Evolutionary conservation across 2,888 invertebrate genomes (phyloP).

Genomic region (Sphaeridia pumilis): DNA sequence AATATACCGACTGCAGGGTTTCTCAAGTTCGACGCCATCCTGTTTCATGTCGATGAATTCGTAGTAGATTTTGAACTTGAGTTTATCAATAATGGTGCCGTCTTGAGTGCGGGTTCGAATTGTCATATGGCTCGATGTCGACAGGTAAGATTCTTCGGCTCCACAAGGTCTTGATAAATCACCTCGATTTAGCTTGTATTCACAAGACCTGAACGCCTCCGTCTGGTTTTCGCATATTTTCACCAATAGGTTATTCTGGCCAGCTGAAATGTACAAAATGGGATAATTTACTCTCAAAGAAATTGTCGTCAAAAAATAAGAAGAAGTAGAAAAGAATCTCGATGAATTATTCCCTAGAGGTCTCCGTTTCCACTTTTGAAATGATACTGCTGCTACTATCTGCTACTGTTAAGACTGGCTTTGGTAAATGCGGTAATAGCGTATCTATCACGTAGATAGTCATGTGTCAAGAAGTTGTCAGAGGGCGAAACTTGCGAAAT

Average conservation of each 20-base stretch:
- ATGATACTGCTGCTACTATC: no score
- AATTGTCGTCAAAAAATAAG: no score
- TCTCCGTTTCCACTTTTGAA: no score
- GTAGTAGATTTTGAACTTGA: slow-evolving; percentile 64
- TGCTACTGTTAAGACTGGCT: no score
- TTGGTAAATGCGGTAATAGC: no score
- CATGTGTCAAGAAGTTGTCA: not conserved
- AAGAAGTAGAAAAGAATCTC: no score
- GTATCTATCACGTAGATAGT: slow-evolving; percentile 3
- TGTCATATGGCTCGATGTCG: slow-evolving; percentile 12
- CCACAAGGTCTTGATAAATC: slow-evolving; percentile 9
- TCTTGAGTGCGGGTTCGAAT: slow-evolving; percentile 45
- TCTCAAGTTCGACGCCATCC: slow-evolving; percentile 21
- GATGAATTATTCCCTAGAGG: no score
- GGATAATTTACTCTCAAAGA: no score
- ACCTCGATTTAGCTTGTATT: slow-evolving; percentile 9
- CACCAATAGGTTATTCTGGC: not conserved
- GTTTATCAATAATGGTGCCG: slow-evolving; percentile 66
- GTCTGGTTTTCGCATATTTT: slow-evolving; percentile 13
- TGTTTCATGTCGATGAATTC: slow-evolving; percentile 57
- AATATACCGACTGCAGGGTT: slow-evolving; percentile 14
- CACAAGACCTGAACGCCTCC: slow-evolving; percentile 10
- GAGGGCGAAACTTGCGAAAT: not conserved
- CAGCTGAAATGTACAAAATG: slow-evolving; percentile 1
- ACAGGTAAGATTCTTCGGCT: slow-evolving; percentile 10